Percentiles rank a stretch among this genome's conserved stretches.
Evolutionary conservation across 2,113 vertebrate genomes (phyloP).

Genomic region (Ctenomys sociabilis): DNA sequence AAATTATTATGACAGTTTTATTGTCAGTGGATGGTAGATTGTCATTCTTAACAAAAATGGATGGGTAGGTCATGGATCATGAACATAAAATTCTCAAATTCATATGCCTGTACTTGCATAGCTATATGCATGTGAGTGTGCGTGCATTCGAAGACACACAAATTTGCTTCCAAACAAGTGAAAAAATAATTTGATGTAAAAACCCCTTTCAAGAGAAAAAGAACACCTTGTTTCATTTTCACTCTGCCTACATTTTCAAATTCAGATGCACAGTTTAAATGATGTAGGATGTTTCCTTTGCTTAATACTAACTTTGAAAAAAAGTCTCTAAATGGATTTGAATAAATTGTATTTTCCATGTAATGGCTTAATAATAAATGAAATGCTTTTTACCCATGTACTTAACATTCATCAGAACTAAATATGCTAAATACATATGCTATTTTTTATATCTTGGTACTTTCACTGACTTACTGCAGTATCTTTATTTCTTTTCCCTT

Average conservation of each 20-base stretch:
- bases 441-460: neutral
- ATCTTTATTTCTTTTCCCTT: neutral
- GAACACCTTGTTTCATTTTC: neutral
- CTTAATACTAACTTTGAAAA: conserved; percentile 37
- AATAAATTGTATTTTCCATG: conserved; percentile 2
- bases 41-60: neutral
- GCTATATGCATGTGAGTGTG: neutral
- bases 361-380: conserved; percentile 10
- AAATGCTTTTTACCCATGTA: neutral
- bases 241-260: neutral
- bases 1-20: neutral
- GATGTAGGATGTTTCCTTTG: conserved; percentile 15
- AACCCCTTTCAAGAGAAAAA: neutral
- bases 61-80: neutral
- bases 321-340: neutral
- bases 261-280: conserved; percentile 29
- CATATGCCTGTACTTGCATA: neutral
- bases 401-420: neutral
- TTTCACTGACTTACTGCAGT: neutral
- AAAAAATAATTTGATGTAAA: conserved; percentile 12
- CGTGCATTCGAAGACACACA: neutral
- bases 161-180: neutral
- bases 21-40: neutral
- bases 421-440: neutral
- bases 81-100: neutral